phyloP scores from a whole-genome alignment of 2,888 invertebrate species.

The Meiosimyza decipiens region DNA sequence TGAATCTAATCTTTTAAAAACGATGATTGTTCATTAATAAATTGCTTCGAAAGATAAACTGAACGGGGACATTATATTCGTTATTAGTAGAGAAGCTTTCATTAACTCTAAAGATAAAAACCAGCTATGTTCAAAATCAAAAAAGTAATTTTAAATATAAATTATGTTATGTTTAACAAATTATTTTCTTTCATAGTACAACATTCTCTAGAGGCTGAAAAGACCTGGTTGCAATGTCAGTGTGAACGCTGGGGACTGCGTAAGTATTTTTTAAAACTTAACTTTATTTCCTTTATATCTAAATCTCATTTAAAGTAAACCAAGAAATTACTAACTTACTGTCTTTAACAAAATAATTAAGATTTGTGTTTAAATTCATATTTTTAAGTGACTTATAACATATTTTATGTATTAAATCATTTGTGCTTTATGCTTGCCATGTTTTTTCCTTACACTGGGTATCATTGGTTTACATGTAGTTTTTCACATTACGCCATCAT shows the following conservation, averaged over 20 bases:
- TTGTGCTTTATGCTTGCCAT: conserved; percentile 27
- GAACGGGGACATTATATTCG: too few species aligned
- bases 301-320: conserved; percentile 15
- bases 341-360: not conserved
- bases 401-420: not conserved
- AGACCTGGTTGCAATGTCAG: conserved; percentile 90
- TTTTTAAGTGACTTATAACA: not conserved
- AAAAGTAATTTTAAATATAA: not conserved
- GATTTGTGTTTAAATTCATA: not conserved
- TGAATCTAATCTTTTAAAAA: too few species aligned
- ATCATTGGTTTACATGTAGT: conserved; percentile 4
- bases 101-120: too few species aligned
- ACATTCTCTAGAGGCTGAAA: conserved; percentile 87
- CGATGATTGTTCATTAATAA: too few species aligned
- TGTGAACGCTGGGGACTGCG: conserved; percentile 84
- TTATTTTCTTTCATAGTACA: conserved; percentile 73
- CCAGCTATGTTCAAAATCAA: not conserved
- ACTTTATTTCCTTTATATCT: conserved; percentile 14
- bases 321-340: not conserved
- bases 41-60: too few species aligned
- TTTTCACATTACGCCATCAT: conserved; percentile 11
- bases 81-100: too few species aligned
- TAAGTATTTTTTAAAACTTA: conserved; percentile 53
- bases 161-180: conserved; percentile 8
- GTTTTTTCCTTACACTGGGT: conserved; percentile 24